A percentile compares a stretch with the other conserved stretches of the same genome.
phyloP scores from a whole-genome alignment of 2,888 invertebrate species.

The Heliconius ethilla region DNA sequence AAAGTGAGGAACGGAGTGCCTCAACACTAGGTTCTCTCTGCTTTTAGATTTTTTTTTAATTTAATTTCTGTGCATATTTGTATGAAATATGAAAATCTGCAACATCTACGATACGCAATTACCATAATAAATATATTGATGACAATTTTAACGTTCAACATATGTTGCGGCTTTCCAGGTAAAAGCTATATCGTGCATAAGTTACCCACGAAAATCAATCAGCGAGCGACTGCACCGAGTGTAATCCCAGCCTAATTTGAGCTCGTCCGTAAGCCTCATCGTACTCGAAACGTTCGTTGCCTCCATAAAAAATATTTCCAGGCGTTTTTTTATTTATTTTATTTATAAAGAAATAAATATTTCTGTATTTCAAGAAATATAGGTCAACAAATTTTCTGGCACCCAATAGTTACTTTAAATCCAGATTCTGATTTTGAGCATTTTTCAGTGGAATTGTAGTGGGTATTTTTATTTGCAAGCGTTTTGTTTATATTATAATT shows the following conservation, averaged over 20 bases:
- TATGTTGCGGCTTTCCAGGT: conserved; percentile 31
- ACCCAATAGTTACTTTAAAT: conserved; percentile 22
- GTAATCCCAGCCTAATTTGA: conserved; percentile 45
- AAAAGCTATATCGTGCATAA: conserved; percentile 35
- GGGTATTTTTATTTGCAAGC: background rate
- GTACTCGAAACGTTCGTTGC: conserved; percentile 32
- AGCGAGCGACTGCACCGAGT: conserved; percentile 42
- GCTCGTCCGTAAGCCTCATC: conserved; percentile 32
- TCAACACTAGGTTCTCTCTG: too few relatives aligned
- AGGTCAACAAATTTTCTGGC: conserved; percentile 22
- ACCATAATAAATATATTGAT: conserved; percentile 17
- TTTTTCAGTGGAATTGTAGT: background rate
- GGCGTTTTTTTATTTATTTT: conserved; percentile 24
- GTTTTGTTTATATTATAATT: background rate
- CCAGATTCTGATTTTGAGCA: conserved; percentile 6
- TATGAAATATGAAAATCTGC: background rate
- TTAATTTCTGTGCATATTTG: background rate
- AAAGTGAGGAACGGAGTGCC: too few relatives aligned
- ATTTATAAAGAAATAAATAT: conserved; percentile 26
- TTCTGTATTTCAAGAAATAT: conserved; percentile 20
- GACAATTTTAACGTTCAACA: conserved; percentile 29
- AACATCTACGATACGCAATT: too few relatives aligned
- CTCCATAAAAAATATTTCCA: conserved; percentile 37
- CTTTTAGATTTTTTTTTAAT: too few relatives aligned
- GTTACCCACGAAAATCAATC: conserved; percentile 43